phyloP scores from a whole-genome alignment of 2,797 vertebrate species.

The Phaenicophaeus curvirostris region DNA sequence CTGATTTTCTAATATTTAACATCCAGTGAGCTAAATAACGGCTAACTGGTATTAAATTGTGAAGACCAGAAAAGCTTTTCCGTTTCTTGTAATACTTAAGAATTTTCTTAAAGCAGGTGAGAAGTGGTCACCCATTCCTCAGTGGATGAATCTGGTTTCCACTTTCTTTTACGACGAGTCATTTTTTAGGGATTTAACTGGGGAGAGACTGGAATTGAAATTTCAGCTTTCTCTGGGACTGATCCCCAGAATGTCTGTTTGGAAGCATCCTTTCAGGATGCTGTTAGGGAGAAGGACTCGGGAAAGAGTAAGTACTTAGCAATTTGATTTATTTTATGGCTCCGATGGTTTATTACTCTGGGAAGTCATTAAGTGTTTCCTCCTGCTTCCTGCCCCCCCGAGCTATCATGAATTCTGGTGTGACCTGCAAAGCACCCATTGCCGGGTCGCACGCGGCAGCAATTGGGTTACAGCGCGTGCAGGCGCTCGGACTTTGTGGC shows the following conservation, averaged over 20 bases:
- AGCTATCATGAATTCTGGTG: background rate
- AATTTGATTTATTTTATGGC: background rate
- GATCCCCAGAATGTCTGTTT: background rate
- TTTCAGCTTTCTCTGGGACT: background rate
- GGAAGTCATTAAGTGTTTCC: background rate
- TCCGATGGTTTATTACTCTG: background rate
- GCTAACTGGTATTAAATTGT: background rate
- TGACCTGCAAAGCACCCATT: background rate
- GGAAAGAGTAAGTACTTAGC: background rate
- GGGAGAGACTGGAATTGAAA: background rate
- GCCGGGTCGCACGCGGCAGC: background rate
- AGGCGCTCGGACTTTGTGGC: background rate
- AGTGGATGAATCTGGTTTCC: background rate
- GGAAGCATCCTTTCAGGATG: background rate
- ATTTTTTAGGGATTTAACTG: background rate
- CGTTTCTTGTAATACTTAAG: background rate
- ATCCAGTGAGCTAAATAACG: background rate
- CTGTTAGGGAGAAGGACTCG: background rate
- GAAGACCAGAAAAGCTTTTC: background rate
- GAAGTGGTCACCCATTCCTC: background rate
- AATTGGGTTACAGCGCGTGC: accelerated
- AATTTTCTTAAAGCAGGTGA: background rate
- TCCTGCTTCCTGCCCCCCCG: background rate
- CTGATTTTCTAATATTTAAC: background rate
- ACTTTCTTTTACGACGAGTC: background rate